Evolutionary conservation across 2,888 invertebrate genomes (phyloP).

Genomic region (Habroteleia sp.): DNA sequence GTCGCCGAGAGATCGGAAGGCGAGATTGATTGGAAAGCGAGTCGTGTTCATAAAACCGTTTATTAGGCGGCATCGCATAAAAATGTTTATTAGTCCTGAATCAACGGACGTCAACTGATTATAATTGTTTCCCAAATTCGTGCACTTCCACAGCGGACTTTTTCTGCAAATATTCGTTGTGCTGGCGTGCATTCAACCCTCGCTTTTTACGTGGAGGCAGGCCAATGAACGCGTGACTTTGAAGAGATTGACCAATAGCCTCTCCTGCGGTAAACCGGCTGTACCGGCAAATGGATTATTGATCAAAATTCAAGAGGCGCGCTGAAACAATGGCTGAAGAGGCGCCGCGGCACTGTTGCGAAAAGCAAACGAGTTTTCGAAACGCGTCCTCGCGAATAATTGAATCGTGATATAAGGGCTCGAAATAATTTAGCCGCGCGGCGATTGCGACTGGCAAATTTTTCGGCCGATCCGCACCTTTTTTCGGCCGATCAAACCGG

Average conservation of each 20-base stretch:
- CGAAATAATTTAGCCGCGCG: neutral
- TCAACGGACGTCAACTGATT: slow-evolving; percentile 31
- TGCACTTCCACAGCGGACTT: neutral
- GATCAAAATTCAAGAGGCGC: slow-evolving; percentile 64
- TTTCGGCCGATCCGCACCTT: slow-evolving; percentile 14
- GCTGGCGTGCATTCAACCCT: slow-evolving; percentile 8
- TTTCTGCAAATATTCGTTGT: slow-evolving; percentile 11
- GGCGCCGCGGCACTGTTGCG: slow-evolving; percentile 55
- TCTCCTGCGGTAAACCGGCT: slow-evolving; percentile 62
- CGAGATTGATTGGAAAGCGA: neutral
- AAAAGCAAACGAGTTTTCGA: slow-evolving; percentile 44
- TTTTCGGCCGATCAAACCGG: slow-evolving; percentile 10
- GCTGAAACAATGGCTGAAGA: slow-evolving; percentile 59
- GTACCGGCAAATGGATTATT: slow-evolving; percentile 64
- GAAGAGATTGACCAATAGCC: slow-evolving; percentile 64
- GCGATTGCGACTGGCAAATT: neutral
- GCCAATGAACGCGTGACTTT: slow-evolving; percentile 64
- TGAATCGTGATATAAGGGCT: slow-evolving; percentile 20
- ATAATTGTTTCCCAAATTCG: slow-evolving; percentile 25
- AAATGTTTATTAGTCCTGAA: slow-evolving; percentile 12
- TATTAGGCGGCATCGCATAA: slow-evolving; percentile 8
- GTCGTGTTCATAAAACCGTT: slow-evolving; percentile 4
- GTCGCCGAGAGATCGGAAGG: slow-evolving; percentile 11
- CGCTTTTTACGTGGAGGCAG: slow-evolving; percentile 33
- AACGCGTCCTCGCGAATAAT: slow-evolving; percentile 25